Evolutionary conservation across 37 sponge, comb jelly and placozoan species (phyloP).

Genomic region (Mnemiopsis leidyi): DNA sequence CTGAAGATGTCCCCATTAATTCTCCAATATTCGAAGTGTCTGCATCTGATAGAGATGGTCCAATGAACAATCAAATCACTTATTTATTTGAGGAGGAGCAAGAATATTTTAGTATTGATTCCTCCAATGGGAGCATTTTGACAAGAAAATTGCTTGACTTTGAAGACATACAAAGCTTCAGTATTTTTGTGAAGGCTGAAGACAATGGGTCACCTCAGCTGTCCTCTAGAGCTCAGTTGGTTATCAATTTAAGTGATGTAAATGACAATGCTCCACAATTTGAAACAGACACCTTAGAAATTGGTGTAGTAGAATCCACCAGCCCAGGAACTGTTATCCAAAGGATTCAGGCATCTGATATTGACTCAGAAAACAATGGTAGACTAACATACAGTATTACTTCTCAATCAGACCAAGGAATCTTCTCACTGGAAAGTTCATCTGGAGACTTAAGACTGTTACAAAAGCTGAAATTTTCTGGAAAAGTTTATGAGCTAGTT

Average conservation of each 20-base stretch:
- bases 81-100: background rate
- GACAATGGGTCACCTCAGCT: conserved; percentile 17
- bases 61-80: conserved; percentile 34
- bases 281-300: background rate
- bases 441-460: conserved; percentile 22
- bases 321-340: background rate
- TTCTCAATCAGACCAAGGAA: conserved; percentile 9
- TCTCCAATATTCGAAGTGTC: background rate
- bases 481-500: background rate
- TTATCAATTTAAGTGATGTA: background rate
- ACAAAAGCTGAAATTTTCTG: background rate
- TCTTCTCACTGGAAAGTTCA: conserved; percentile 1
- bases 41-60: conserved; percentile 45
- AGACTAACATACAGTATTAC: background rate
- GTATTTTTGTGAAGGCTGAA: background rate
- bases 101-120: background rate
- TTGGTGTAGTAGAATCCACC: conserved; percentile 52
- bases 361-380: conserved; percentile 23
- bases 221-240: background rate
- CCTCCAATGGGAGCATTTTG: background rate
- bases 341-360: conserved; percentile 24
- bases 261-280: conserved; percentile 41
- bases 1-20: background rate
- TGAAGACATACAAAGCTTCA: conserved; percentile 4
- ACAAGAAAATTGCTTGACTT: background rate